These are phyloP conservation scores for Umimayanthus kanabou DNA, from an alignment of 92 coral and sea anemone species.

Conservation along the genomic window DNA sequence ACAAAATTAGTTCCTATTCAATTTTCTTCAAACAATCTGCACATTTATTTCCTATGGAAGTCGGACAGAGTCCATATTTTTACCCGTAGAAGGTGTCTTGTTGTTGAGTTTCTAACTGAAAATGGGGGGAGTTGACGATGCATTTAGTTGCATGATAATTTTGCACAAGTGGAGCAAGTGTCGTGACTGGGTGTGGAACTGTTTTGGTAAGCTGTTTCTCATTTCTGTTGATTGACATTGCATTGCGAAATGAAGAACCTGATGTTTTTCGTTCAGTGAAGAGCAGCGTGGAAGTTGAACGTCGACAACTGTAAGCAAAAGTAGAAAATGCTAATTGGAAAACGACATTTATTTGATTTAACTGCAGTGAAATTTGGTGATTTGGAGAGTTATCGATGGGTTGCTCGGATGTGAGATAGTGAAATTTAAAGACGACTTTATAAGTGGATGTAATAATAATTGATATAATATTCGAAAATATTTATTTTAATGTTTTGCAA, in stretches of 20 bases:
- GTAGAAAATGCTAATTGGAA: neutral
- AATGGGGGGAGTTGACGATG: neutral
- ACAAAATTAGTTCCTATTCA: neutral
- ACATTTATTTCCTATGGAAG: neutral
- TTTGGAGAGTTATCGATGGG: neutral
- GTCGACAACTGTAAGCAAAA: neutral
- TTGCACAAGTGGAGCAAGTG: neutral
- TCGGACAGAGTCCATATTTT: neutral
- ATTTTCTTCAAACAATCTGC: neutral
- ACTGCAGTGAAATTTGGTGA: neutral
- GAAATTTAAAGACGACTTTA: too few relatives aligned
- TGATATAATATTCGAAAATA: neutral
- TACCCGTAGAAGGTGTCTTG: neutral
- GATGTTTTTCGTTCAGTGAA: neutral
- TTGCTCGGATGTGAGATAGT: neutral
- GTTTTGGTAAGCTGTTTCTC: neutral
- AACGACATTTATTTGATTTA: neutral
- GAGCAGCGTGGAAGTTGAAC: neutral
- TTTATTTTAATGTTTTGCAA: neutral
- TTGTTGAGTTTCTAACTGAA: neutral
- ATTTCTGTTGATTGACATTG: conserved; percentile 26
- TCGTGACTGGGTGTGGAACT: conserved; percentile 26
- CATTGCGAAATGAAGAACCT: neutral
- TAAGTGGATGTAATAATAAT: neutral
- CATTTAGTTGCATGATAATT: neutral